Conservation (phyloP, 35 echinoderm and acorn worm species). For the Apostichopus californicus region DNA sequence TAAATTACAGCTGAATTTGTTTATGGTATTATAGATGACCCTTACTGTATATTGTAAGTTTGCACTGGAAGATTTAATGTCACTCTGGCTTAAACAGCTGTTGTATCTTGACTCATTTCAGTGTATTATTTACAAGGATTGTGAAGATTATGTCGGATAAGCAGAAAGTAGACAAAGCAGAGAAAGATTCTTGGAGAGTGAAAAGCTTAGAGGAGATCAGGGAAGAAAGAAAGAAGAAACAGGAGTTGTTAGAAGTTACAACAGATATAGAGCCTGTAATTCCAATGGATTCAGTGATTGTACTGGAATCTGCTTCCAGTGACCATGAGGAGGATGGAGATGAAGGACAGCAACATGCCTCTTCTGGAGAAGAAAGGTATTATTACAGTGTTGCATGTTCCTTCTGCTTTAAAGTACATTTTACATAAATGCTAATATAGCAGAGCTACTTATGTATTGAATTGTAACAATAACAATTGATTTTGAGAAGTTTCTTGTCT, state of each 20-base stretch:
- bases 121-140: not conserved
- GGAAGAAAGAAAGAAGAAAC: slow-evolving; percentile 47
- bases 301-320: slow-evolving; percentile 23
- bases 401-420: too few relatives aligned
- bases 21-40: too few relatives aligned
- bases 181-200: slow-evolving; percentile 61
- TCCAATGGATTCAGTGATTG: not conserved
- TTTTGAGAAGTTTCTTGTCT: too few relatives aligned
- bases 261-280: too few relatives aligned
- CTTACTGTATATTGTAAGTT: too few relatives aligned
- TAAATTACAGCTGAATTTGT: too few relatives aligned
- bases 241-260: not conserved
- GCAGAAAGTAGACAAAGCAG: slow-evolving; percentile 63
- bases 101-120: not conserved
- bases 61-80: too few relatives aligned
- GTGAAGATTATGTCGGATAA: slow-evolving; percentile 41
- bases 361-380: slow-evolving; percentile 76
- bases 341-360: not conserved
- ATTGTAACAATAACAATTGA: too few relatives aligned
- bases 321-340: slow-evolving; percentile 36
- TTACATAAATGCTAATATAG: too few relatives aligned
- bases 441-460: too few relatives aligned
- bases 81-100: too few relatives aligned
- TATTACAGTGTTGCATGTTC: too few relatives aligned
- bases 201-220: slow-evolving; percentile 48